A percentile compares a stretch with the other conserved stretches of the same genome.
These are phyloP conservation scores for Drosophila nr. perissopoda DNA, from an alignment of 2,888 invertebrate genomes.

Conservation along the genomic window DNA sequence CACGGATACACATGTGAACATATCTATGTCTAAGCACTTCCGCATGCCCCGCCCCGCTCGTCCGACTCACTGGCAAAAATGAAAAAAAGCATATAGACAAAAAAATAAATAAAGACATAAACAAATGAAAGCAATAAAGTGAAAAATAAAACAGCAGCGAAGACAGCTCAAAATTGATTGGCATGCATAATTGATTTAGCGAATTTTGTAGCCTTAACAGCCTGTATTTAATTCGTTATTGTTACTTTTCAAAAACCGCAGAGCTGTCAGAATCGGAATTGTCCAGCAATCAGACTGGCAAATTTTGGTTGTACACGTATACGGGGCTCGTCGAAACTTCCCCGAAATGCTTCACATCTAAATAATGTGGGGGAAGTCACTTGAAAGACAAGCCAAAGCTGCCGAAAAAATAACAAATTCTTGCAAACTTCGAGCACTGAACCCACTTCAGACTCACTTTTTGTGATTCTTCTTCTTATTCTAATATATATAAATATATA, in stretches of 20 bases:
- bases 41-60: conserved; percentile 31
- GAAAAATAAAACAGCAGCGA: conserved; percentile 39
- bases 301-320: conserved; percentile 7
- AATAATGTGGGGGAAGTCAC: conserved; percentile 32
- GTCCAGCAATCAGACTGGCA: conserved; percentile 1
- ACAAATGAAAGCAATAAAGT: conserved; percentile 37
- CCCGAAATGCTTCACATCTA: conserved; percentile 10
- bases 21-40: conserved; percentile 35
- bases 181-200: conserved; percentile 77
- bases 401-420: conserved; percentile 6
- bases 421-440: conserved; percentile 19
- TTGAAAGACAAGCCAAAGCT: neutral
- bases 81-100: neutral
- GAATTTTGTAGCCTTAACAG: conserved; percentile 60
- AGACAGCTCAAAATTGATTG: conserved; percentile 64
- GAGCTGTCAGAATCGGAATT: conserved; percentile 50
- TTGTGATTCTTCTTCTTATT: conserved; percentile 2
- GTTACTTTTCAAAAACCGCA: conserved; percentile 27
- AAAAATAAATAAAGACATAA: conserved; percentile 8
- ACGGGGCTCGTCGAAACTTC: neutral
- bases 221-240: conserved; percentile 31
- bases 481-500: neutral
- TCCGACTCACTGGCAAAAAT: conserved; percentile 33
- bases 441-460: neutral
- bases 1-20: neutral